Conservation (phyloP, 2,888 invertebrate species). For the Diadegma fenestrale region DNA sequence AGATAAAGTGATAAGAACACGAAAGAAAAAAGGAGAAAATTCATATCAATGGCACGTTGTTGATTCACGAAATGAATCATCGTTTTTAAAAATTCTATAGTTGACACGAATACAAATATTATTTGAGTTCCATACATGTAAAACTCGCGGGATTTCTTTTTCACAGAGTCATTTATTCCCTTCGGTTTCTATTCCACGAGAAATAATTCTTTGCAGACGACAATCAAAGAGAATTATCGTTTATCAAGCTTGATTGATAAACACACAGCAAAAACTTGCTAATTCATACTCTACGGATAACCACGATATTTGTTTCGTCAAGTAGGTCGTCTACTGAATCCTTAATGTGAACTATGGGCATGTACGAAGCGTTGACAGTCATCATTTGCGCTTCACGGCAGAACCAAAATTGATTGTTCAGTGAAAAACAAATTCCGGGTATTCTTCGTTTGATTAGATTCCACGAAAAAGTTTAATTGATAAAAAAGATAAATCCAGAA, state of each 20-base stretch:
- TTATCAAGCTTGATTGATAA: neutral
- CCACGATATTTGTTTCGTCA: neutral
- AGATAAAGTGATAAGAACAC: constrained; percentile 22
- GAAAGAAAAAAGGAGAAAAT: neutral
- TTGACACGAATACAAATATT: neutral
- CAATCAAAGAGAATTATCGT: neutral
- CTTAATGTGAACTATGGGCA: neutral
- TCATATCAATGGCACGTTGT: neutral
- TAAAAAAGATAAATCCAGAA: neutral
- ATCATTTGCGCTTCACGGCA: neutral
- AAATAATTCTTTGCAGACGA: neutral
- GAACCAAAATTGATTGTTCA: neutral
- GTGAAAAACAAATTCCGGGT: neutral
- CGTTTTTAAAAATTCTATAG: neutral
- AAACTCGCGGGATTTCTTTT: neutral
- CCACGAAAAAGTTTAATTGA: neutral
- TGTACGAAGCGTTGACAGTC: neutral
- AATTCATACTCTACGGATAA: neutral
- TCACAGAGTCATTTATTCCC: neutral
- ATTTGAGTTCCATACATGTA: neutral
- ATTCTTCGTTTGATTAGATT: neutral
- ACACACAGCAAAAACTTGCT: neutral
- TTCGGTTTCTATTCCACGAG: neutral
- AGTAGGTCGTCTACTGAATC: neutral
- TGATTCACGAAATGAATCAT: neutral